Base-by-base conservation (phyloP, 92 coral and sea anemone species). In the Pocillopora meandrina region DNA sequence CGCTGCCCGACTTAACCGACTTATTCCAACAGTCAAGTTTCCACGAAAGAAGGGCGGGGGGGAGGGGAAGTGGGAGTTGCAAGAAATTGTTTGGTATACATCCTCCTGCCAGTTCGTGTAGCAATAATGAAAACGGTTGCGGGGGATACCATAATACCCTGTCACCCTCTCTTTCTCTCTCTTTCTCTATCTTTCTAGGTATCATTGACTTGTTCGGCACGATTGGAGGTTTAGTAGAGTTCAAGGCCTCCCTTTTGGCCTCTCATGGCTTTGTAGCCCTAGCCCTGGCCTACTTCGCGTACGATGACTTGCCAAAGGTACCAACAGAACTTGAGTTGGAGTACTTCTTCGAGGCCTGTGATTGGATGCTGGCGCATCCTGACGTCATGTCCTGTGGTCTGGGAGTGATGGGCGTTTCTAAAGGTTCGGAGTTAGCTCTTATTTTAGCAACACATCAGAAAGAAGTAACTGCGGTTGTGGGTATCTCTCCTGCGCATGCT, bases 211-310 rank as follows among this genome's bases (percentile, higher is more conserved):
- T 94, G 82, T 92, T 87, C 70, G 98, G 98, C 18, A 67, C 83
- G 4, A 83, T 95, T 10, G 98, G 98, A n/a, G 95, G 98, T 10
- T 76, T 94, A 10, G 60, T 89, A 9, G 98, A 94, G 65, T 92
- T 91, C 89, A 94, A 90, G 47, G 98, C 98, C 56, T 85, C 98
- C 18, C 90, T 94, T 5, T 82, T 94, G 20, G 98, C 98, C 11
- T 94, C 98, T 0, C 93, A 81, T 80, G 98, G 98, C 19, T 94
- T 89, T 42, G 95, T 90, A 7, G 84, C 90, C 12, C 56, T 94
- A 9, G 93, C 98, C 0, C 75, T 94, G 17, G 95, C 98, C 15
- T 94, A 82, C 89, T 94, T 89, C 67, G 92, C 86, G 58, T 79
- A 77, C 59, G 93, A 91, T 12, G 95, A 94, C 20, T 89, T 94